phyloP scores from a whole-genome alignment of 53 echinoderm and acorn worm genomes.

The Antedon mediterranea region DNA sequence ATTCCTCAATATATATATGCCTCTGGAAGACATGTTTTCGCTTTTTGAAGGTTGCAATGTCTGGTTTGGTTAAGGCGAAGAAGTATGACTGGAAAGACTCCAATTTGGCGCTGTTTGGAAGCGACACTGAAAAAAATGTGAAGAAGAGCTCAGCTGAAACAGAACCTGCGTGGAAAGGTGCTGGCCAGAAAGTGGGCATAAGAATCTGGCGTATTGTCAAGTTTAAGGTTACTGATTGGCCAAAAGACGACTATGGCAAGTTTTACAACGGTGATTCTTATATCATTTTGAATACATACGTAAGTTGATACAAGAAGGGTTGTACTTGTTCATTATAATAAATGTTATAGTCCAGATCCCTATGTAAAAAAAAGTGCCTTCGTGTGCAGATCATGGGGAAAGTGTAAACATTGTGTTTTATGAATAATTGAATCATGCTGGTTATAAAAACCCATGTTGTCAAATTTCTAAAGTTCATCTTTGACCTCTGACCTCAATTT shows the following conservation, averaged over 20 bases:
- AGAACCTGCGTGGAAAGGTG: slow-evolving; percentile 35
- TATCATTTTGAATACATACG: slow-evolving; percentile 63
- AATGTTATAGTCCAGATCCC: no score
- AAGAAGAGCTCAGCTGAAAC: slow-evolving; percentile 31
- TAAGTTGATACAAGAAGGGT: slow-evolving; percentile 12
- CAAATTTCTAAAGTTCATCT: no score
- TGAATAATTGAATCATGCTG: no score
- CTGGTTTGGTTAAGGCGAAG: slow-evolving; percentile 27
- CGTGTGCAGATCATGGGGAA: no score
- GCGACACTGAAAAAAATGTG: slow-evolving; percentile 35
- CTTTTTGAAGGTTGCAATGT: no score
- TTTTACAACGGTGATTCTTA: slow-evolving; percentile 61
- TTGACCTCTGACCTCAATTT: no score
- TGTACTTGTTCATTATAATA: not conserved
- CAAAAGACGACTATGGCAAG: slow-evolving; percentile 32
- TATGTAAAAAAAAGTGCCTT: no score
- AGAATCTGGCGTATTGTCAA: slow-evolving; percentile 42
- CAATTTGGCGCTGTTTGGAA: slow-evolving; percentile 35
- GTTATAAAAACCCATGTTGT: no score
- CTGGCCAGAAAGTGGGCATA: slow-evolving; percentile 13
- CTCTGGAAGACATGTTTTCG: no score
- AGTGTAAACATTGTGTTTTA: no score
- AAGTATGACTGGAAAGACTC: slow-evolving; percentile 46
- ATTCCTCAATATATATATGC: no score
- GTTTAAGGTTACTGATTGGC: slow-evolving; percentile 39